A percentile compares a stretch with the other conserved stretches of the same genome.
Conservation (phyloP, 53 echinoderm and acorn worm genomes). For the Mesocentrotus franciscanus region DNA sequence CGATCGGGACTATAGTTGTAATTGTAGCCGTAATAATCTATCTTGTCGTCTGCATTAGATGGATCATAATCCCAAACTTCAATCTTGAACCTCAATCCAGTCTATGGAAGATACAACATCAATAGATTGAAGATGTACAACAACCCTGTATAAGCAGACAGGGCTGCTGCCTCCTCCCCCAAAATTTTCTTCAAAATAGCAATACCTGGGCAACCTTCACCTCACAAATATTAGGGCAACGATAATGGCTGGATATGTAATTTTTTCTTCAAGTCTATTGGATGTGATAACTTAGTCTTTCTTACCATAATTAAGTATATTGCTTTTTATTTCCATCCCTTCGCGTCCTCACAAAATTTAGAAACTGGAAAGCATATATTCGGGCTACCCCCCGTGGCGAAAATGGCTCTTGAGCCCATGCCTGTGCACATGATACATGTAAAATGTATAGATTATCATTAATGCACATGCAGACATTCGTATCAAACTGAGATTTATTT, state of each 20-base stretch:
- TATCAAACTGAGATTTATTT: neutral
- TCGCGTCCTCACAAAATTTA: no score
- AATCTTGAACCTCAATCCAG: conserved; percentile 56
- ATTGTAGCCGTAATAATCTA: conserved; percentile 53
- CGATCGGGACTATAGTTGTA: neutral
- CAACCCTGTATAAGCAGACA: no score
- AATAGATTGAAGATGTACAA: neutral
- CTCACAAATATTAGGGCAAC: neutral
- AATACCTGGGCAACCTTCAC: no score
- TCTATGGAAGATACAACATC: neutral
- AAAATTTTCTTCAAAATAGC: no score
- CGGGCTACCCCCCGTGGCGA: neutral
- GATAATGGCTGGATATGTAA: neutral
- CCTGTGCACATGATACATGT: neutral
- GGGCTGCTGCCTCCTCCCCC: no score
- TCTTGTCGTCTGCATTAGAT: conserved; percentile 35
- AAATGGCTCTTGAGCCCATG: neutral
- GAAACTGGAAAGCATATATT: neutral
- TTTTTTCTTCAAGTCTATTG: neutral
- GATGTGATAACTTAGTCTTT: neutral
- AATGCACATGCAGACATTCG: neutral
- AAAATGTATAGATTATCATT: neutral
- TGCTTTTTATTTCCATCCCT: no score
- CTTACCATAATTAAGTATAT: neutral
- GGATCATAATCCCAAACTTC: conserved; percentile 64